Conservation (phyloP, 2,113 vertebrate genomes). For the Daubentonia madagascariensis region DNA sequence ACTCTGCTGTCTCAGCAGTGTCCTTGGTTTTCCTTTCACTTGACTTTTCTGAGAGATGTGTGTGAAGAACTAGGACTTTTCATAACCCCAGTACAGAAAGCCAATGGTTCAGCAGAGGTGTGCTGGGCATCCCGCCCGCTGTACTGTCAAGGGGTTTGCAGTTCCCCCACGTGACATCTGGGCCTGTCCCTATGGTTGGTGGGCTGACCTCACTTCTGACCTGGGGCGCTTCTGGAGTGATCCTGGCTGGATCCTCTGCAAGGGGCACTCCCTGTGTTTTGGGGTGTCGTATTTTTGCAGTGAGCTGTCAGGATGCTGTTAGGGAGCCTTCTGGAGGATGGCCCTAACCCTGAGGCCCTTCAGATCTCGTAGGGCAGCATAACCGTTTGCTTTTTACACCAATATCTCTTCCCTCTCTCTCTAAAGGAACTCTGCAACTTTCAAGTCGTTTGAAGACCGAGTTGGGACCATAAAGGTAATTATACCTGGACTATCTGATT, state of each 20-base stretch:
- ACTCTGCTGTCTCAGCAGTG: background rate
- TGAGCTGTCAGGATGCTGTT: background rate
- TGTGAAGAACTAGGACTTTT: background rate
- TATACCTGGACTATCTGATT: rapidly evolving
- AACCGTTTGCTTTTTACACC: background rate
- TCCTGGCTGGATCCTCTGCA: background rate
- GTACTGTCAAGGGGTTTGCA: rapidly evolving
- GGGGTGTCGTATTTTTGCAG: background rate
- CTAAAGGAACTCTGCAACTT: slow-evolving; percentile 94
- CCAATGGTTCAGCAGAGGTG: background rate
- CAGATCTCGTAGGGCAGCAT: background rate
- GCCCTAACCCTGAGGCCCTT: background rate
- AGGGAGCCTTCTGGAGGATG: background rate
- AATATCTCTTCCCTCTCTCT: background rate
- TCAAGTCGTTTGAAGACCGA: slow-evolving; percentile 98
- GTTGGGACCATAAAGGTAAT: slow-evolving; percentile 96
- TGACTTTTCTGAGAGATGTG: background rate
- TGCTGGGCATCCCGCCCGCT: rapidly evolving
- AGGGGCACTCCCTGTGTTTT: background rate
- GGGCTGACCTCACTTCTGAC: background rate
- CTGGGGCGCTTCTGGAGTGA: background rate
- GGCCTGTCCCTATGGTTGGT: background rate
- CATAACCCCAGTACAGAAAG: background rate
- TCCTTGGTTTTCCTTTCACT: background rate
- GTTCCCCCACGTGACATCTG: background rate